These are phyloP conservation scores for Fissipunctia ypsillon DNA, from an alignment of 2,888 invertebrate species.

Conservation along the genomic window DNA sequence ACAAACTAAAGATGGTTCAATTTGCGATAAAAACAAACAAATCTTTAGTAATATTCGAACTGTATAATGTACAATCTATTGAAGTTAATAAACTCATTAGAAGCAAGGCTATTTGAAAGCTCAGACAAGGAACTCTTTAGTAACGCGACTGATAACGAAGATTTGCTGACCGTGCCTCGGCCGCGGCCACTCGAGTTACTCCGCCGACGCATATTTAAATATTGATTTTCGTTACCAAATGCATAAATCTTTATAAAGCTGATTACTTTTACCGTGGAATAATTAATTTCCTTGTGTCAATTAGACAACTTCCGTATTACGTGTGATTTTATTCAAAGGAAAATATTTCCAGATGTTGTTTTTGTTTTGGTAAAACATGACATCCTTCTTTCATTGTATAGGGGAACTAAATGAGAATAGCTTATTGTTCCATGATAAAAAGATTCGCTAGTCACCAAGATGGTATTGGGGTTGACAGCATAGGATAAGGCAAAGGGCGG, in stretches of 20 bases:
- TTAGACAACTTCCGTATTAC: slow-evolving; percentile 33
- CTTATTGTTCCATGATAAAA: background rate
- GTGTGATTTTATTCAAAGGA: slow-evolving; percentile 43
- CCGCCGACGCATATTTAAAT: slow-evolving; percentile 55
- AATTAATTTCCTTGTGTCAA: slow-evolving; percentile 55
- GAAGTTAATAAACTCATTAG: slow-evolving; percentile 46
- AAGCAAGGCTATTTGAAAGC: slow-evolving; percentile 36
- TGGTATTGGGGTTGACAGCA: too few relatives aligned
- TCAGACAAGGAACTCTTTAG: slow-evolving; percentile 35
- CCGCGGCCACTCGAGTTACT: slow-evolving; percentile 22
- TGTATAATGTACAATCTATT: slow-evolving; percentile 38
- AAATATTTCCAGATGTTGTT: background rate
- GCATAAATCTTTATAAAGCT: slow-evolving; percentile 62
- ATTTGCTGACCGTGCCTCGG: slow-evolving; percentile 36
- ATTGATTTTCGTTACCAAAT: slow-evolving; percentile 48
- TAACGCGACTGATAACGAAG: slow-evolving; percentile 28
- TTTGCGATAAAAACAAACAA: slow-evolving; percentile 34
- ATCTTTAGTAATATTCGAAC: slow-evolving; percentile 46
- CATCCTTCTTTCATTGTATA: background rate
- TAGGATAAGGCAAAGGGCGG: too few relatives aligned
- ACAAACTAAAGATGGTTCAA: slow-evolving; percentile 33
- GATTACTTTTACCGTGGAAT: slow-evolving; percentile 58
- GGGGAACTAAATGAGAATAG: background rate
- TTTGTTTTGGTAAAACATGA: slow-evolving; percentile 10
- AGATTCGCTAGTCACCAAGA: background rate